phyloP scores from a whole-genome alignment of 2,888 invertebrate genomes.

The Seira sanloemensis region DNA sequence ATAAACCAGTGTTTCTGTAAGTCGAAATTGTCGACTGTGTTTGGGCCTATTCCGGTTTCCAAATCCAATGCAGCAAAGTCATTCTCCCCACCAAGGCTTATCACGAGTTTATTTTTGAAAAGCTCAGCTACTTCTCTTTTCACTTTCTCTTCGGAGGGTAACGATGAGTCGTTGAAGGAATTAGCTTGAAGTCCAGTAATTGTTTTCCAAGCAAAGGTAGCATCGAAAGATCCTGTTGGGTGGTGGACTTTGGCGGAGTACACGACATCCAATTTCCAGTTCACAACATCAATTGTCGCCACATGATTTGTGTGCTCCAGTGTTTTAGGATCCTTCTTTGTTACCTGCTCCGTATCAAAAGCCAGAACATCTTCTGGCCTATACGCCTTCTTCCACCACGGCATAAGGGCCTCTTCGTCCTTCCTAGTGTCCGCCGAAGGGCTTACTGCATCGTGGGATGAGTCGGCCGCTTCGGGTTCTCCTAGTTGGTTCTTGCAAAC shows the following conservation, averaged over 20 bases:
- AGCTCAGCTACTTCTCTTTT: neutral
- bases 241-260: neutral
- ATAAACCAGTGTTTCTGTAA: neutral
- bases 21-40: conserved; percentile 19
- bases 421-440: too few species aligned
- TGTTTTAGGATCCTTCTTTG: neutral
- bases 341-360: neutral
- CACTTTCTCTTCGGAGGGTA: neutral
- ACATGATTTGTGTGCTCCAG: neutral
- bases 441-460: too few species aligned
- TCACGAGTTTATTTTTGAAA: conserved; percentile 3
- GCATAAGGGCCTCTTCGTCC: too few species aligned
- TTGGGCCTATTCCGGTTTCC: neutral
- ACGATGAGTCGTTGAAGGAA: neutral
- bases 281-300: neutral
- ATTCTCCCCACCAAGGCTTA: neutral
- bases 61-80: conserved; percentile 5
- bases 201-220: neutral
- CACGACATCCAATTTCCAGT: neutral
- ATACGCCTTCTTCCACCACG: neutral
- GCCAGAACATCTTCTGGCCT: neutral
- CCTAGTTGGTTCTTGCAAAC: too few species aligned
- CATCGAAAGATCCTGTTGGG: neutral
- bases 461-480: too few species aligned
- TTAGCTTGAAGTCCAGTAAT: neutral